A percentile compares a stretch with the other conserved stretches of the same genome.
Evolutionary conservation across 2,113 vertebrate genomes (phyloP).

Genomic region (Callospermophilus lateralis): DNA sequence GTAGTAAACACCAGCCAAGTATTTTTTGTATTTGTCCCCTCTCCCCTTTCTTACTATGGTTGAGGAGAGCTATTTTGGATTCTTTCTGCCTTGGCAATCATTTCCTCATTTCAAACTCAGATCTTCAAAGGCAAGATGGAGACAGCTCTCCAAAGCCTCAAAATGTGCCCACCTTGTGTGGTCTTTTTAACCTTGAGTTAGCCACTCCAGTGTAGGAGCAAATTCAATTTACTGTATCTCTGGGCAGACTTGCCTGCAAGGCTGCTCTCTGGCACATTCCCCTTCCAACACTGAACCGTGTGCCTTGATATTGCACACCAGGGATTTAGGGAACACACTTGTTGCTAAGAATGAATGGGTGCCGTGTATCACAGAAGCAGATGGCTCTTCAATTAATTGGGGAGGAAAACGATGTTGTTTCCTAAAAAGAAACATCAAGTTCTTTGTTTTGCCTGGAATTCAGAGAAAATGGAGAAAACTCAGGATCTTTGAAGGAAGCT

Average conservation of each 20-base stretch:
- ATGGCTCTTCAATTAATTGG: constrained; percentile 81
- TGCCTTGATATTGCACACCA: constrained; percentile 2
- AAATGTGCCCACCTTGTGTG: background rate
- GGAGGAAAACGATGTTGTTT: constrained; percentile 25
- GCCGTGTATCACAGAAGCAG: constrained; percentile 65
- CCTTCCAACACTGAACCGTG: background rate
- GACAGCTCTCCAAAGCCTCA: background rate
- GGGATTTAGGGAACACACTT: constrained; percentile 76
- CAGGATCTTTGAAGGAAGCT: constrained; percentile 70
- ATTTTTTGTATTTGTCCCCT: background rate
- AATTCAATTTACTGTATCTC: background rate
- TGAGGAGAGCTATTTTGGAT: background rate
- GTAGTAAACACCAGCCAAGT: background rate
- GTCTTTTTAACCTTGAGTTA: background rate
- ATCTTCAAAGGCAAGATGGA: background rate
- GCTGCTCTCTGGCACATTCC: constrained; percentile 9
- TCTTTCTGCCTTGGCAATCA: background rate
- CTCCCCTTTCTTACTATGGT: background rate
- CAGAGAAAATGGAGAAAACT: constrained; percentile 70
- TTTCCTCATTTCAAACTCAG: constrained; percentile 44
- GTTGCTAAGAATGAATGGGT: constrained; percentile 76
- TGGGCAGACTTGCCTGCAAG: background rate
- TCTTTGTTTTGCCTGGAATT: constrained; percentile 76
- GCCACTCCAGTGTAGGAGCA: background rate
- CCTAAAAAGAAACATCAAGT: constrained; percentile 67